These are phyloP conservation scores for Tipula confusa DNA, from an alignment of 2,888 invertebrate genomes.

Conservation along the genomic window DNA sequence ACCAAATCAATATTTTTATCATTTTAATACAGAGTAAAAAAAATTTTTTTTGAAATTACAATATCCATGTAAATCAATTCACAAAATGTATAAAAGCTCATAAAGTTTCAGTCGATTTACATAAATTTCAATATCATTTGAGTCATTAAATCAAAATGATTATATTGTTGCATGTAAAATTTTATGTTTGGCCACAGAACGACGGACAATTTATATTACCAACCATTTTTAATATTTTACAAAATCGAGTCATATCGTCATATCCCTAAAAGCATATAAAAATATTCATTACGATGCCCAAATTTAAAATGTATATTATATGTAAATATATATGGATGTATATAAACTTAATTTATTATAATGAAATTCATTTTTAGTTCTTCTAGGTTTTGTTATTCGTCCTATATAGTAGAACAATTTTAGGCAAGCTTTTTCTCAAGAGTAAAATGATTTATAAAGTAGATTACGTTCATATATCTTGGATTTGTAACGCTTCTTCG, in stretches of 20 bases:
- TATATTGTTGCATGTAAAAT: neutral
- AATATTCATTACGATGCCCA: neutral
- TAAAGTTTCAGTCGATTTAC: neutral
- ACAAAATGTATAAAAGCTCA: neutral
- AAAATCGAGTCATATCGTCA: neutral
- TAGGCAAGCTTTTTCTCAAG: neutral
- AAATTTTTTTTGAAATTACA: neutral
- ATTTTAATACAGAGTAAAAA: no score
- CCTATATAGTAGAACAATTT: neutral
- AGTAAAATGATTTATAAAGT: neutral
- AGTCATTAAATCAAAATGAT: neutral
- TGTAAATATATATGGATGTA: no score
- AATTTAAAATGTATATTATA: neutral
- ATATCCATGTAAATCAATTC: neutral
- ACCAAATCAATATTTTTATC: no score
- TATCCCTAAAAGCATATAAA: neutral
- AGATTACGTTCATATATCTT: neutral
- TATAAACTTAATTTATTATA: neutral
- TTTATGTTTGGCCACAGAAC: neutral
- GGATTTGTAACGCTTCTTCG: neutral
- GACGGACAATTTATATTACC: neutral
- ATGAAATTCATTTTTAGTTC: neutral
- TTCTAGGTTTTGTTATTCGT: neutral
- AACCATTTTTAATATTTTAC: neutral
- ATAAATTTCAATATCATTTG: neutral